A percentile compares a stretch with the other conserved stretches of the same genome.
Conservation (phyloP, 2,888 invertebrate genomes). For the Hydrotaea diabolus region DNA sequence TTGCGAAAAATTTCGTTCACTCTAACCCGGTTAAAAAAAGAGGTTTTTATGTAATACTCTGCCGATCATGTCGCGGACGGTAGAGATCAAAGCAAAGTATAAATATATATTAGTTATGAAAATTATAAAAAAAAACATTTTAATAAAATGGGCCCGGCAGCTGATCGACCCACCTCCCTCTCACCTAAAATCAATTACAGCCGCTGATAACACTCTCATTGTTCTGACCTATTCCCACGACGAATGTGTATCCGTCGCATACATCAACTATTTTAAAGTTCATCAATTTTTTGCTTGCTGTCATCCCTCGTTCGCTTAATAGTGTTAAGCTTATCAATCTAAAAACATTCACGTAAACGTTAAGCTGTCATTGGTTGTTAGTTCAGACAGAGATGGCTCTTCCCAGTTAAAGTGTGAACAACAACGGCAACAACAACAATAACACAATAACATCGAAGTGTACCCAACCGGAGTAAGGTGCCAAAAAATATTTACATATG, state of each 20-base stretch:
- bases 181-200: neutral
- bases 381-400: neutral
- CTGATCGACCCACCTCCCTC: too few relatives aligned
- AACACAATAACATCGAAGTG: too few relatives aligned
- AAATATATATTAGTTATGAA: too few relatives aligned
- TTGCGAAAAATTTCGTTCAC: too few relatives aligned
- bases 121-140: too few relatives aligned
- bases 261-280: constrained; percentile 7
- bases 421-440: constrained; percentile 3
- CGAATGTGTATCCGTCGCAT: neutral
- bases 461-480: neutral
- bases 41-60: too few relatives aligned
- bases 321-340: constrained; percentile 34
- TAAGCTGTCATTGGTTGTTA: constrained; percentile 30
- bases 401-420: constrained; percentile 17
- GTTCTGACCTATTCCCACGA: neutral
- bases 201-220: neutral
- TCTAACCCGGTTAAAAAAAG: too few relatives aligned
- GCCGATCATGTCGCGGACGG: too few relatives aligned
- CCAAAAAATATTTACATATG: constrained; percentile 13
- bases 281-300: constrained; percentile 16
- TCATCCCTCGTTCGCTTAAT: neutral
- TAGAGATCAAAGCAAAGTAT: too few relatives aligned
- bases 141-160: too few relatives aligned
- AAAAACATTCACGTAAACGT: constrained; percentile 32